Evolutionary conservation across 2,888 invertebrate genomes (phyloP).

Genomic region (Cephus sareptanus): DNA sequence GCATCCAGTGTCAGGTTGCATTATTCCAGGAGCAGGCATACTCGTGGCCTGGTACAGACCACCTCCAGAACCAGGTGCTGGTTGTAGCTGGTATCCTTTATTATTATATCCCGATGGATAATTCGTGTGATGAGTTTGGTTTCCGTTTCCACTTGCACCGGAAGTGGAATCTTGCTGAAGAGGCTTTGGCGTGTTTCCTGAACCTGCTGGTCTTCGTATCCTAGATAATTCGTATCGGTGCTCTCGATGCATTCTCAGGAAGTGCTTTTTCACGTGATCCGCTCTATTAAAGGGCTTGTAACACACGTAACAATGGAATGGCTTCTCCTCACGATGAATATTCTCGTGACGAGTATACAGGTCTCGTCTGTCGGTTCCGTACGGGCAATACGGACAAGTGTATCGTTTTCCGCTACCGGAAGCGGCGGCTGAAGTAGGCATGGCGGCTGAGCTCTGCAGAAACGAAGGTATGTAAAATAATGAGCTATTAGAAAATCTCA

Average conservation of each 20-base stretch:
- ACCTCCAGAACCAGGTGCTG: conserved; percentile 37
- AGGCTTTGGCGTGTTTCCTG: conserved; percentile 36
- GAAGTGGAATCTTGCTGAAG: conserved; percentile 37
- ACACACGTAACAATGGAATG: conserved; percentile 93
- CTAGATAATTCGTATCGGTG: conserved; percentile 87
- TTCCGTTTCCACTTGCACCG: conserved; percentile 28
- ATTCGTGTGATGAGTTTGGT: conserved; percentile 33
- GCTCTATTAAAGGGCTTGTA: conserved; percentile 93
- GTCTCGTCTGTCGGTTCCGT: conserved; percentile 91
- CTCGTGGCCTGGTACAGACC: conserved; percentile 50
- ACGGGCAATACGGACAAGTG: conserved; percentile 88
- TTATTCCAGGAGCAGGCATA: conserved; percentile 46
- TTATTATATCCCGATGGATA: conserved; percentile 49
- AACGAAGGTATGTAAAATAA: not conserved
- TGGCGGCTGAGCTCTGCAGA: conserved; percentile 16
- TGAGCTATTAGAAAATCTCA: not conserved
- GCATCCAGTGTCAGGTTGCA: conserved; percentile 44
- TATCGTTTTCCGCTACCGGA: conserved; percentile 75
- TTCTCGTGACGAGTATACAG: conserved; percentile 92
- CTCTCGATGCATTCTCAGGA: conserved; percentile 91
- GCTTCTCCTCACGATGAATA: conserved; percentile 93
- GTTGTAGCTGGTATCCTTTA: conserved; percentile 52
- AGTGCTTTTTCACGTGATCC: conserved; percentile 95
- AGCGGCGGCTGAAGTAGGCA: conserved; percentile 34
- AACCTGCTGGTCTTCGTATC: conserved; percentile 73